Conservation (phyloP, 2,888 invertebrate species). For the Drosophila engyochracea region DNA sequence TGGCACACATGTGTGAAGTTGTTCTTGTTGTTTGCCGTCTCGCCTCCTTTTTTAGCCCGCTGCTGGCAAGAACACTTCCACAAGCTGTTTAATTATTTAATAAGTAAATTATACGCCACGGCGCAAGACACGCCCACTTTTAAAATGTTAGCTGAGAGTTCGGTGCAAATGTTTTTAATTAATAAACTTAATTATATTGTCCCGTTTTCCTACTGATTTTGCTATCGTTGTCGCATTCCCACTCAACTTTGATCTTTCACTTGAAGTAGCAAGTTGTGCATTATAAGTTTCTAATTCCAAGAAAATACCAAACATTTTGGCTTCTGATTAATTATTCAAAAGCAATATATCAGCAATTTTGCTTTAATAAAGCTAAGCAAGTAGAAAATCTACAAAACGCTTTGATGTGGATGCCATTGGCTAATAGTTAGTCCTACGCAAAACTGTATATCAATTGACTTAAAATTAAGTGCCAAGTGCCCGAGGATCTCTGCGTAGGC, state of each 20-base stretch:
- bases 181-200: conserved; percentile 70
- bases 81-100: conserved; percentile 70
- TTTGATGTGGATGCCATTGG: background rate
- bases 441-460: background rate
- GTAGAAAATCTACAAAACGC: background rate
- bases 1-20: conserved; percentile 40
- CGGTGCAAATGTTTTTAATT: conserved; percentile 48
- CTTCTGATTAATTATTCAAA: background rate
- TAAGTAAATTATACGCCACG: conserved; percentile 73
- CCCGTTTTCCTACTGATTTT: conserved; percentile 11
- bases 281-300: background rate
- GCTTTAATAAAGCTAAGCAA: background rate
- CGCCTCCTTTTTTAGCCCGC: background rate
- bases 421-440: background rate
- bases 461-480: conserved; percentile 1
- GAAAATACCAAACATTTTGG: background rate
- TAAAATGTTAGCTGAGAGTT: background rate
- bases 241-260: conserved; percentile 28
- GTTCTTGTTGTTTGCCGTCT: conserved; percentile 6
- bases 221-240: background rate
- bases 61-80: conserved; percentile 43
- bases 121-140: conserved; percentile 10
- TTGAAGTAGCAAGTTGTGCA: background rate
- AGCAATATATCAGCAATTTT: background rate
- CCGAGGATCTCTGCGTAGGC: background rate